Base-by-base conservation (phyloP, 2,888 invertebrate genomes). In the Drosophila meridiana region DNA sequence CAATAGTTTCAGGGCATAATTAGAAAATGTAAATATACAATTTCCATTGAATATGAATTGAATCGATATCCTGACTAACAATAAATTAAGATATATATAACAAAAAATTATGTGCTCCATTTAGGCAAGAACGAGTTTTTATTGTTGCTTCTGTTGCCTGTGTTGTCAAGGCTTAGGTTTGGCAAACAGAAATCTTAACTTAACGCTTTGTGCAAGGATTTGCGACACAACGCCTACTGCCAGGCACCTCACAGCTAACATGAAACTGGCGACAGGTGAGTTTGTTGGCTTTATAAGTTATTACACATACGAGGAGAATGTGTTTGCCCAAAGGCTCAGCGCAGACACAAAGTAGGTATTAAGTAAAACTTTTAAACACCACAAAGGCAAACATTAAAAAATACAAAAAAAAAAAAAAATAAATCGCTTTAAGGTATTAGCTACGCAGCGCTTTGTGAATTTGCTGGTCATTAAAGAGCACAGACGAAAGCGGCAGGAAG, bases 251-350 rank as follows among this genome's bases (percentile, higher is more conserved):
- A 76, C 30, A 57, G 50, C 59, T 56, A 50, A 32, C 55, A 32
- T 32, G 34, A 38, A 47, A 30, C 38, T 60, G 62, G 14, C 42
- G 59, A 62, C 52, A 78, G 77, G 73, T 72, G 74, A 40, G 76
- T 68, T 80, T 90, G 90, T 89, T 86, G 69, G 87, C 89, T 81
- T 87, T 82, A 78, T 69, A 77, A 88, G 76, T 88, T 90, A 85
- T 82, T 74, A 73, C 59, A 67, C 69, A 78, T 76, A 63, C 70
- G 53, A 55, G 36, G 20, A 52, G 60, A 70, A 42, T 57, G 53
- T 77, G 80, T 70, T 59, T 67, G 70, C 69, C 60, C 48, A 70
- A 69, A 45, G 75, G 77, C 68, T 69, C 56, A 67, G 52, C 60
- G 28, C 55, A 62, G 66, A 14, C 67, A 34, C 34, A 38, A 59